Evolutionary conservation across 2,888 invertebrate genomes (phyloP).

Genomic region (Pristionchus entomophagus): DNA sequence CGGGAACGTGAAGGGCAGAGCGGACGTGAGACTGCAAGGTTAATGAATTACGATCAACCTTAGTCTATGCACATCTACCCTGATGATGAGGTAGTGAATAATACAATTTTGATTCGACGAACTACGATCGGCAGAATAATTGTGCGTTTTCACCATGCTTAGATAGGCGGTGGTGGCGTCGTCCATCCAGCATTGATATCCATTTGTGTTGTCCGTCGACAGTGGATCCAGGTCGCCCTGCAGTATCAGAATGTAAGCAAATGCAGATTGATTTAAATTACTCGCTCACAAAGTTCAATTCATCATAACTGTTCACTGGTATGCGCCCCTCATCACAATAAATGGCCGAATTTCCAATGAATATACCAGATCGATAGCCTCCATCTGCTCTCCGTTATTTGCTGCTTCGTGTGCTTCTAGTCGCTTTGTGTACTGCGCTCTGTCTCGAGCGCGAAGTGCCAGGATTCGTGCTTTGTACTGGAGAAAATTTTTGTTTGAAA

Average conservation of each 20-base stretch:
- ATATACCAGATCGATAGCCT: too few relatives aligned
- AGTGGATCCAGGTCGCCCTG: constrained; percentile 58
- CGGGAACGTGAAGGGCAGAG: constrained; percentile 68
- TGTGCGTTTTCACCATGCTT: constrained; percentile 3
- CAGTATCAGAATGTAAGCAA: background rate
- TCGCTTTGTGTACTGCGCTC: too few relatives aligned
- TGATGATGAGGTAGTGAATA: background rate
- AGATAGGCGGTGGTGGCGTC: constrained; percentile 61
- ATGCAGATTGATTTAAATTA: background rate
- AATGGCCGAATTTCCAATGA: too few relatives aligned
- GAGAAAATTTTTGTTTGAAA: background rate
- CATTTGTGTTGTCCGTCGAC: constrained; percentile 68
- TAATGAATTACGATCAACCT: background rate
- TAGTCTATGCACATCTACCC: too few relatives aligned
- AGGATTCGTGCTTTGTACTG: constrained; percentile 14
- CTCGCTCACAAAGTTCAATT: too few relatives aligned
- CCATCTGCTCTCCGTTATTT: background rate
- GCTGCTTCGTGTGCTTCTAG: too few relatives aligned
- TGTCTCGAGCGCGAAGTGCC: background rate
- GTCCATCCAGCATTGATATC: constrained; percentile 67
- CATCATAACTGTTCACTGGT: too few relatives aligned
- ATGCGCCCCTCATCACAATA: background rate
- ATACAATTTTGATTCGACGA: background rate
- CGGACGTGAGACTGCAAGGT: constrained; percentile 61
- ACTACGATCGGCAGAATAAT: background rate